Percentiles rank a stretch among this genome's conserved stretches.
phyloP scores from a whole-genome alignment of 2,113 vertebrate species.

The Sapajus apella region DNA sequence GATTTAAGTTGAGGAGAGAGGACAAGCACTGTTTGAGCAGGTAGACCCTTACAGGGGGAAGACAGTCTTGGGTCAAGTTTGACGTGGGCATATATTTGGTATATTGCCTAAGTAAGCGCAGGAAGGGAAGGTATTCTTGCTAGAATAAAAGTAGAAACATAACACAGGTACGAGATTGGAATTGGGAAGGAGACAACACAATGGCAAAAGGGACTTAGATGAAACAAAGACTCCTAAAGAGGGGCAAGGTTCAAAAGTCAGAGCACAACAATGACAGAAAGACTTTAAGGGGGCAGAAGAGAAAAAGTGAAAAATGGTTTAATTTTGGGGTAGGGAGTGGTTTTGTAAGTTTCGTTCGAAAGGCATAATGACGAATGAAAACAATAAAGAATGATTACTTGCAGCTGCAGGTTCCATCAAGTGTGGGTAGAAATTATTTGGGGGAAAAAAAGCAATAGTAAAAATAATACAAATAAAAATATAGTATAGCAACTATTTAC shows the following conservation, averaged over 20 bases:
- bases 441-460: not conserved
- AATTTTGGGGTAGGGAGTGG: not conserved
- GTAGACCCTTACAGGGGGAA: not conserved
- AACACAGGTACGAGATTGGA: not conserved
- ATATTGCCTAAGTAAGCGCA: not conserved
- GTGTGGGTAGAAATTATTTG: not conserved
- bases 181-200: no score
- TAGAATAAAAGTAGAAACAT: not conserved
- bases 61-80: not conserved
- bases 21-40: not conserved
- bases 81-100: not conserved
- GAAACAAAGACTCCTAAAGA: not conserved
- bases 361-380: not conserved
- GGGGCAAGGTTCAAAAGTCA: not conserved
- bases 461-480: not conserved
- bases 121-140: not conserved
- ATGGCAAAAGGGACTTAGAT: not conserved
- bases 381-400: not conserved
- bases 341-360: slow-evolving; percentile 4
- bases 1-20: not conserved
- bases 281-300: not conserved
- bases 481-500: not conserved
- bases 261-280: not conserved
- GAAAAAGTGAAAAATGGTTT: not conserved
- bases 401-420: not conserved